These are phyloP conservation scores for Pararge aegeria DNA, from an alignment of 1,140 invertebrate genomes.

Conservation along the genomic window DNA sequence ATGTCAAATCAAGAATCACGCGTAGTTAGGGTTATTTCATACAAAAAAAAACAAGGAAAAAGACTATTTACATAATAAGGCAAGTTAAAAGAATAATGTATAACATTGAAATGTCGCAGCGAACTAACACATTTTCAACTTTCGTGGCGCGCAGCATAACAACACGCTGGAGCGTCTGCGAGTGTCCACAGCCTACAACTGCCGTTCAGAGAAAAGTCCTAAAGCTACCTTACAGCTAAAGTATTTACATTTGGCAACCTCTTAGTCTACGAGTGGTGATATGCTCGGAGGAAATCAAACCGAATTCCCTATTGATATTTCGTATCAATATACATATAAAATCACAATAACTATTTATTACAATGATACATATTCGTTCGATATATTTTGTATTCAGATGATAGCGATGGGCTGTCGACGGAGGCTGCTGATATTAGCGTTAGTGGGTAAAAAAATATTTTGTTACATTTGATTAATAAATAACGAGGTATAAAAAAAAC, in stretches of 20 bases:
- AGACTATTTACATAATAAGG: too few relatives aligned
- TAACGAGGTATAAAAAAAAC: too few relatives aligned
- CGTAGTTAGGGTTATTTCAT: too few relatives aligned
- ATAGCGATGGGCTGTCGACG: not conserved
- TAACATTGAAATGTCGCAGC: not conserved
- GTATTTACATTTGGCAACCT: conserved; percentile 75
- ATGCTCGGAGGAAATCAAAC: conserved; percentile 62
- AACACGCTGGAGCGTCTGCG: too few relatives aligned
- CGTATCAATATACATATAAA: conserved; percentile 45
- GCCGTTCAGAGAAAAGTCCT: conserved; percentile 49
- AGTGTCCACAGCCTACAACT: conserved; percentile 55
- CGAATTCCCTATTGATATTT: conserved; percentile 62
- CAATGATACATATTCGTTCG: conserved; percentile 3
- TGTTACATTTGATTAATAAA: too few relatives aligned
- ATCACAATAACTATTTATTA: conserved; percentile 54
- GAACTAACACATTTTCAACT: not conserved
- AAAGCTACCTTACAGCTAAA: conserved; percentile 37
- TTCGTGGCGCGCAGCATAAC: not conserved
- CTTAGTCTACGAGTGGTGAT: conserved; percentile 72
- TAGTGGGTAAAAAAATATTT: too few relatives aligned
- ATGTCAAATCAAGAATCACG: too few relatives aligned
- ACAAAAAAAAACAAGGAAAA: too few relatives aligned
- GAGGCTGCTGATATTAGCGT: not conserved
- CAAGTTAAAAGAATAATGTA: too few relatives aligned
- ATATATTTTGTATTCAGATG: not conserved